These are phyloP conservation scores for Sceloporus undulatus DNA, from an alignment of 2,113 vertebrate species.

Conservation along the genomic window DNA sequence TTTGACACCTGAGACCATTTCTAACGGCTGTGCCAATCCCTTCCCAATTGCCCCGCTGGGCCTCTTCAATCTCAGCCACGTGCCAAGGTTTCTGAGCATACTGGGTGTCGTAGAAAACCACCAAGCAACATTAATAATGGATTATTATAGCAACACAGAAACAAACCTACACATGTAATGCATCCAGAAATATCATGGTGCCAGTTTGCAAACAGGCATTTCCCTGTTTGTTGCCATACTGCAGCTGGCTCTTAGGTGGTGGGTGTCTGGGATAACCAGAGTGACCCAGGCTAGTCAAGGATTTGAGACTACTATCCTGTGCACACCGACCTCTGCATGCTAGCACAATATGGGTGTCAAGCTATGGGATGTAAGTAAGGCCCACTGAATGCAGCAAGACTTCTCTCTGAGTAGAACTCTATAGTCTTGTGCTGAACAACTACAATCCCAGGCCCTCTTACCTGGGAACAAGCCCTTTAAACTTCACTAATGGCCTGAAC, in stretches of 20 bases:
- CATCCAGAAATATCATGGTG: background rate
- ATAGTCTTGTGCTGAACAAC: background rate
- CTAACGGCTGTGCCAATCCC: slow-evolving; percentile 35
- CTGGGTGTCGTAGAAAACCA: slow-evolving; percentile 5
- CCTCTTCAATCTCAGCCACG: slow-evolving; percentile 35
- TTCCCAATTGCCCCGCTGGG: slow-evolving; percentile 25
- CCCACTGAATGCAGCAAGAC: background rate
- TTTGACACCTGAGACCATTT: slow-evolving; percentile 37
- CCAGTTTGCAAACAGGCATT: background rate
- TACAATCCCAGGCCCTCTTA: background rate
- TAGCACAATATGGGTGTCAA: too few species aligned
- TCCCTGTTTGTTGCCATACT: background rate
- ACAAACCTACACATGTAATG: background rate
- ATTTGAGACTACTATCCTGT: background rate
- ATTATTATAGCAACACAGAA: slow-evolving; percentile 28
- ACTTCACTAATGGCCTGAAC: too few species aligned
- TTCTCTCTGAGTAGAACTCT: background rate
- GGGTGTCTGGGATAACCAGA: too few species aligned
- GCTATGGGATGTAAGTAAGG: background rate
- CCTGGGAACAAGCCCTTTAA: too few species aligned
- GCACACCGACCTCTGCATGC: background rate
- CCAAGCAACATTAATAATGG: slow-evolving; percentile 38
- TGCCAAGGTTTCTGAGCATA: slow-evolving; percentile 10
- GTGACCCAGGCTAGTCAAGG: background rate
- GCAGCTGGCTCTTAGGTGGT: background rate